Percentiles rank a stretch among this genome's conserved stretches.
These are phyloP conservation scores for Vidua chalybeata DNA, from an alignment of 2,113 vertebrate genomes.

Conservation along the genomic window DNA sequence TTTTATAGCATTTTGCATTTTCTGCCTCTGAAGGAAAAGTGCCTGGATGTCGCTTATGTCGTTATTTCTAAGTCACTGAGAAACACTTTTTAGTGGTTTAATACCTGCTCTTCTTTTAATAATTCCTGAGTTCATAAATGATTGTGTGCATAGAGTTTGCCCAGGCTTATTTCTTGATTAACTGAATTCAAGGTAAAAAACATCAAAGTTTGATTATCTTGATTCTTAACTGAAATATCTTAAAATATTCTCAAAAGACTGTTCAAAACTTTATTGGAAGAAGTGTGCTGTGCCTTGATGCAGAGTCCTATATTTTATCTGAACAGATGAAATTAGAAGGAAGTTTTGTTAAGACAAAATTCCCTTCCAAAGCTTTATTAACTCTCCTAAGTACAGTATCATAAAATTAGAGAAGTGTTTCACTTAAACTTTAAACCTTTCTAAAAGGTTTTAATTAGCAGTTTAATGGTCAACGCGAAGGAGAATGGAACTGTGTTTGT, in stretches of 20 bases:
- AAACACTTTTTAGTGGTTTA: not conserved
- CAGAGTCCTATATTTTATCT: not conserved
- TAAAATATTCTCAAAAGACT: not conserved
- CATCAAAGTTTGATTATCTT: not conserved
- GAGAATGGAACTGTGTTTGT: not conserved
- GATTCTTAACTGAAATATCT: not conserved
- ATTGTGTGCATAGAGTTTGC: not conserved
- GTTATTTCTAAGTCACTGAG: not conserved
- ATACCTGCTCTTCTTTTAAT: not conserved
- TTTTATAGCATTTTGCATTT: not conserved
- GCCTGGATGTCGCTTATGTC: not conserved
- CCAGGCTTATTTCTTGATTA: not conserved
- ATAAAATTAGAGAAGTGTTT: not conserved
- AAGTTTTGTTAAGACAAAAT: not conserved
- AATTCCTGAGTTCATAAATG: not conserved
- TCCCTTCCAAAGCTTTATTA: not conserved
- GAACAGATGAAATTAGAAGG: not conserved
- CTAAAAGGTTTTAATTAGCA: constrained; percentile 32
- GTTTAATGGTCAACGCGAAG: not conserved
- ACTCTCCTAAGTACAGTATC: not conserved
- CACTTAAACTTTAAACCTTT: constrained; percentile 19
- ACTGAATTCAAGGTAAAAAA: not conserved
- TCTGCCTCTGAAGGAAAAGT: not conserved
- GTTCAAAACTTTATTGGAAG: not conserved
- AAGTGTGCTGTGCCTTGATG: not conserved